Percentiles rank a stretch among this genome's conserved stretches.
These are phyloP conservation scores for Lagopus muta DNA, from an alignment of 2,113 vertebrate genomes.

Conservation along the genomic window DNA sequence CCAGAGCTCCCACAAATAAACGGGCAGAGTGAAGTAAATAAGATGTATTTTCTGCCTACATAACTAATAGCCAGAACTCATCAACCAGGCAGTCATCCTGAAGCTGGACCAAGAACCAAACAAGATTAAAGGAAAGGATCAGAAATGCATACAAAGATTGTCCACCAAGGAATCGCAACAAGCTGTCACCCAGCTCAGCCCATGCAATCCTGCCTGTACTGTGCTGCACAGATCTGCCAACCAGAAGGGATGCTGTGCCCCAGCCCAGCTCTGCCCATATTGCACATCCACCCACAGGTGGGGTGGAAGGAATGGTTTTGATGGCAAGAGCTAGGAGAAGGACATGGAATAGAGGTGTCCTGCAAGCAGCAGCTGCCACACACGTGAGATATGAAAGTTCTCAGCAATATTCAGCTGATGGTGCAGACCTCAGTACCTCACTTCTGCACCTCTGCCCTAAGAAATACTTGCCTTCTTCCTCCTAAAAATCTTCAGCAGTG, in stretches of 20 bases:
- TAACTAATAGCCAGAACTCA: not conserved
- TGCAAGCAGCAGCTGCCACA: not conserved
- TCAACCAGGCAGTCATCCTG: not conserved
- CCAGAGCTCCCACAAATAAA: not conserved
- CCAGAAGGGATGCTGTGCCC: not conserved
- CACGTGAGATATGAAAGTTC: not conserved
- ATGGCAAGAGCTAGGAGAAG: not conserved
- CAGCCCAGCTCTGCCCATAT: not conserved
- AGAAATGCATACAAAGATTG: not conserved
- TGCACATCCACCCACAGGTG: accelerated
- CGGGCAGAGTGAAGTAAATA: not conserved
- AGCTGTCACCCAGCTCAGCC: not conserved
- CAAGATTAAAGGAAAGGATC: not conserved
- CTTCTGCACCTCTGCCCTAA: not conserved
- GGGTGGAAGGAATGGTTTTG: not conserved
- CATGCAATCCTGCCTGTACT: not conserved
- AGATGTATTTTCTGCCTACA: not conserved
- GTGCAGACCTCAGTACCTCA: not conserved
- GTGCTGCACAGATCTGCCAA: not conserved
- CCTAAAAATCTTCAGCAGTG: not conserved
- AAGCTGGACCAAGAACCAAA: not conserved
- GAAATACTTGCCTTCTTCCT: not conserved
- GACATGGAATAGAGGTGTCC: not conserved
- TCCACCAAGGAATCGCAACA: not conserved
- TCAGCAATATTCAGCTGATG: not conserved